These are phyloP conservation scores for Araneus ventricosus DNA, from an alignment of 1,140 invertebrate genomes.

Conservation along the genomic window DNA sequence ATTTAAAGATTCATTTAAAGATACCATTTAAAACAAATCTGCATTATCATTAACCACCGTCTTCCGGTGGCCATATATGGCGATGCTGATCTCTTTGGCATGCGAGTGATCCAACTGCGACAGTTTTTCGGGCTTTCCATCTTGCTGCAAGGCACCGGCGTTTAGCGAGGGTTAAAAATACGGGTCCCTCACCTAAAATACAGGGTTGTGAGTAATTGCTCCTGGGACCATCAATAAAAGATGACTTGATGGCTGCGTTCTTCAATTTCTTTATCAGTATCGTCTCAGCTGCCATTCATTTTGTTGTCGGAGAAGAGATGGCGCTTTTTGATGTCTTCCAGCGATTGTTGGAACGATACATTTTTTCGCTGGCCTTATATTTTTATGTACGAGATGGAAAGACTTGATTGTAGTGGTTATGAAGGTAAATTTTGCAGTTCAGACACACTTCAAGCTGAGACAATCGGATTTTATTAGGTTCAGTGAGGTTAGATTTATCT, in stretches of 20 bases:
- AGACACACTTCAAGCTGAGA: not conserved
- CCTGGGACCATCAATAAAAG: slow-evolving; percentile 62
- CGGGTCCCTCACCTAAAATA: slow-evolving; percentile 67
- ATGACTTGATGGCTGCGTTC: slow-evolving; percentile 48
- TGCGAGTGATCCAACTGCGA: not conserved
- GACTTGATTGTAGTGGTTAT: not conserved
- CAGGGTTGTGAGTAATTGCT: slow-evolving; percentile 69
- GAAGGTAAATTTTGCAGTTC: slow-evolving; percentile 17
- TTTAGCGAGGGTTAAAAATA: slow-evolving; percentile 59
- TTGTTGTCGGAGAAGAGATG: slow-evolving; percentile 29
- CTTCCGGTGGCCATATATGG: not conserved
- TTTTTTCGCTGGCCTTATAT: not conserved
- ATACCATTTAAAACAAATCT: not conserved
- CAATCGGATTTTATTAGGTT: not conserved
- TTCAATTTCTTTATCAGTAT: slow-evolving; percentile 63
- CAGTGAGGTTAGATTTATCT: slow-evolving; percentile 15
- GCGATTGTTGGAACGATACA: not conserved
- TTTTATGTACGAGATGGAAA: slow-evolving; percentile 34
- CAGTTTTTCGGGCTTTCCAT: slow-evolving; percentile 15
- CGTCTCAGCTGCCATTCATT: slow-evolving; percentile 62
- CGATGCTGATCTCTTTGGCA: not conserved
- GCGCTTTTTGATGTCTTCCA: slow-evolving; percentile 21
- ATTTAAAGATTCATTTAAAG: not conserved
- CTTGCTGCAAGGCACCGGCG: slow-evolving; percentile 8
- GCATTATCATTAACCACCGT: not conserved